phyloP scores from a whole-genome alignment of 2,888 invertebrate species.

The Apamea sordens region DNA sequence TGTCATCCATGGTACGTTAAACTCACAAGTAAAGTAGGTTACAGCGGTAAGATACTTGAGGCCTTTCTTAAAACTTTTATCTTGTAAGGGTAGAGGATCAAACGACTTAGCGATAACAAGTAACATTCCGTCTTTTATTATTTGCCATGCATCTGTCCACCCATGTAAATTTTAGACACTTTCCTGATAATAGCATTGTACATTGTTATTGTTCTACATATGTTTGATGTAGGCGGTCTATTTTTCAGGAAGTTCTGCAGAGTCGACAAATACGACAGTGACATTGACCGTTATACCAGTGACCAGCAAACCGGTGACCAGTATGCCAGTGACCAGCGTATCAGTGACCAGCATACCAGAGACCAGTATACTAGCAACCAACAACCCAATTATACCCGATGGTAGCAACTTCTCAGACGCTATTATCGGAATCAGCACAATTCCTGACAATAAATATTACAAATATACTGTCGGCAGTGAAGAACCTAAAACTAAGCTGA shows the following conservation, averaged over 20 bases:
- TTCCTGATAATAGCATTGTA: not conserved
- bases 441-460: constrained; percentile 49
- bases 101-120: not conserved
- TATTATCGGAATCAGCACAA: constrained; percentile 11
- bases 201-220: not conserved
- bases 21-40: not conserved
- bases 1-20: constrained; percentile 26
- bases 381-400: not conserved
- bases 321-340: constrained; percentile 1
- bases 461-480: constrained; percentile 45
- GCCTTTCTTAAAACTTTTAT: not conserved
- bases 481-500: not conserved
- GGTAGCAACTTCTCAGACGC: constrained; percentile 5
- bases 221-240: not conserved
- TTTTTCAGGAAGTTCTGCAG: constrained; percentile 17
- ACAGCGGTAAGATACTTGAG: too few species aligned
- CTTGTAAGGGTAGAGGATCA: not conserved
- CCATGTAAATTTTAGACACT: not conserved
- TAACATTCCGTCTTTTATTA: not conserved
- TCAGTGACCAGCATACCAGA: constrained; percentile 4
- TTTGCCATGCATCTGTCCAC: not conserved
- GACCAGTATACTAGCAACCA: not conserved
- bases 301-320: constrained; percentile 5
- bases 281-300: constrained; percentile 11
- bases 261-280: constrained; percentile 3